Evolutionary conservation across 2,113 vertebrate genomes (phyloP), one percentile per base, ranked within the genome.

Genomic region (Callipepla californica): DNA sequence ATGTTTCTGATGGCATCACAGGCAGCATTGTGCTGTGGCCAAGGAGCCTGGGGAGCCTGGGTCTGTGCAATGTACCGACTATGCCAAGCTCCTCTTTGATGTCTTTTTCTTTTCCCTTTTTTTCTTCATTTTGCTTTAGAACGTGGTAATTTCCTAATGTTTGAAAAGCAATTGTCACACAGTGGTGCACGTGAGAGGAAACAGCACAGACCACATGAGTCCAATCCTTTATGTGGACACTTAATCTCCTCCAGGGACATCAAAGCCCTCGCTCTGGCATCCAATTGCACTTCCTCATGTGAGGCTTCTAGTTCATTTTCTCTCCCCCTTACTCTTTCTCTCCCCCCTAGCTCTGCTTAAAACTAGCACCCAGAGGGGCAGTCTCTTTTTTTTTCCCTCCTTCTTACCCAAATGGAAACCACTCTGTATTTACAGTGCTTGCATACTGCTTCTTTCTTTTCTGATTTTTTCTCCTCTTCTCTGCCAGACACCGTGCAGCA

Each of bases 101-200:
- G 83, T 80, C 38, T 30, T 53, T 14, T 30, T 57, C 20, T 48
- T 15, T 8, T 23, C 6, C 8, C 28, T 25, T 1, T 30, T 65
- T 65, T 47, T 76, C 61, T 36, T 76, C 15, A 50, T 68, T 68
- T 68, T 81, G 11, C 15, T 88, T 92, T 85, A 94, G 77, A 92
- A 95, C 32, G 74, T 68, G 80, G 72, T 53, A 67, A 65, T 58
- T 94, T 85, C 63, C 68, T 96, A 68, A 55, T 62, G 50, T 93
- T 87, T 95, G 90, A 90, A 90, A 95, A 94, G 92, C 68, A 80
- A 78, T 65, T 90, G 95, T 90, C 91, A 95, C 40, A 20, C 61
- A 6, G 28, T 57, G 7, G 8, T 2, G 34, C 87, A 80, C 9
- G 10, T 85, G 92, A 95, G 85, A 93, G 85, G 93, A 96, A 90